Percentiles rank a stretch among this genome's conserved stretches.
Evolutionary conservation across 1,140 invertebrate genomes (phyloP).

Genomic region (Cecropterus lyciades): DNA sequence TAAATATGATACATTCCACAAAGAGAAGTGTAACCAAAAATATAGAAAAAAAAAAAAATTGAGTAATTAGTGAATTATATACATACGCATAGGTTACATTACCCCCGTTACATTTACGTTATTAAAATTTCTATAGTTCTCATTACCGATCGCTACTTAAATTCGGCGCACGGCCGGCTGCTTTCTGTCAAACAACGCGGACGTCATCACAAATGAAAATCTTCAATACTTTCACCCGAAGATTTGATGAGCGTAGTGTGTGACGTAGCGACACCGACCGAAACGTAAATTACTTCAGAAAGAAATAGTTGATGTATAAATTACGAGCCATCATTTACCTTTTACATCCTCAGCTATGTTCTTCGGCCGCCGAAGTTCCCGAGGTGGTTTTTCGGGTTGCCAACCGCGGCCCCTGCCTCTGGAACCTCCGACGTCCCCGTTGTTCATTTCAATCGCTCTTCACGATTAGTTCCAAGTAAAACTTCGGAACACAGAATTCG

Average conservation of each 20-base stretch:
- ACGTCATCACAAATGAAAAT: constrained; percentile 79
- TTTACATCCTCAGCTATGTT: constrained; percentile 62
- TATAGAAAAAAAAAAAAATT: too few species aligned
- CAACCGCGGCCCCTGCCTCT: constrained; percentile 78
- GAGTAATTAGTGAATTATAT: not conserved
- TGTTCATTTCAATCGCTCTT: constrained; percentile 72
- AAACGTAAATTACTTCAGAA: constrained; percentile 17
- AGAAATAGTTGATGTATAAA: constrained; percentile 15
- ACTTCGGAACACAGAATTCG: constrained; percentile 29
- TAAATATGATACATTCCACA: too few species aligned
- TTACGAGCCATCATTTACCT: constrained; percentile 47
- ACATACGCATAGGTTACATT: not conserved
- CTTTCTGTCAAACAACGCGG: constrained; percentile 62
- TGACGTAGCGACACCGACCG: constrained; percentile 52
- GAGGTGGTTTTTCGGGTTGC: constrained; percentile 70
- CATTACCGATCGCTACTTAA: not conserved
- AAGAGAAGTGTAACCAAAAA: too few species aligned
- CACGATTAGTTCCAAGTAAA: constrained; percentile 41
- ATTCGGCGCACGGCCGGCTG: constrained; percentile 46
- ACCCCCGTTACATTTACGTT: not conserved
- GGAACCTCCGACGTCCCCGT: constrained; percentile 74
- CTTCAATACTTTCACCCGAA: constrained; percentile 75
- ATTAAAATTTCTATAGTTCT: not conserved
- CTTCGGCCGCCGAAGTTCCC: constrained; percentile 72
- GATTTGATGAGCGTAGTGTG: constrained; percentile 57